phyloP scores from a whole-genome alignment of 2,888 invertebrate species.

The Cabera pusaria region DNA sequence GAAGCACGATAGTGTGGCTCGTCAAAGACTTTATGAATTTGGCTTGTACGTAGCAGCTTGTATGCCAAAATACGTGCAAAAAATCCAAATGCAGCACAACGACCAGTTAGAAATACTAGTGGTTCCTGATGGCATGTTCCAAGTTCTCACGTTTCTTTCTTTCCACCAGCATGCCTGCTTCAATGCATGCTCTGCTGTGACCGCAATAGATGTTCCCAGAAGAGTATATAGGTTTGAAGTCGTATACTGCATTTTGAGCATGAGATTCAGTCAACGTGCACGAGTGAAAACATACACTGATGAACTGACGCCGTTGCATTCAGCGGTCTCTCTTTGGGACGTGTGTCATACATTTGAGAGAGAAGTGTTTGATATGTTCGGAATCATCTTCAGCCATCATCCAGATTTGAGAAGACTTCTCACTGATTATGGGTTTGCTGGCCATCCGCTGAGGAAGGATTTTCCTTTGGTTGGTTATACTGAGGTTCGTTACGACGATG shows the following conservation, averaged over 20 bases:
- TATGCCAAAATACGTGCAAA: constrained; percentile 70
- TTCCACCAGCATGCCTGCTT: constrained; percentile 70
- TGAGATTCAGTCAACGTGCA: constrained; percentile 53
- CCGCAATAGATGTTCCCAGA: constrained; percentile 69
- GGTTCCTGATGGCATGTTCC: constrained; percentile 62
- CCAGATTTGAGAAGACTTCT: constrained; percentile 70
- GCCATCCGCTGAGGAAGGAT: constrained; percentile 73
- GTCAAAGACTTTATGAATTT: constrained; percentile 66
- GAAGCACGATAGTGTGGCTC: constrained; percentile 55
- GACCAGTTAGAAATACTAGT: constrained; percentile 67
- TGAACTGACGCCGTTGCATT: constrained; percentile 66
- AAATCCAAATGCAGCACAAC: constrained; percentile 64
- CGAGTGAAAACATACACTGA: constrained; percentile 71
- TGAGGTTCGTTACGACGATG: constrained; percentile 73
- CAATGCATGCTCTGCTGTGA: constrained; percentile 51
- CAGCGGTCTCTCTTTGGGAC: constrained; percentile 54
- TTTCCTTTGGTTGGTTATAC: constrained; percentile 69
- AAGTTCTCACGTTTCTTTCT: constrained; percentile 59
- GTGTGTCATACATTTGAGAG: constrained; percentile 57
- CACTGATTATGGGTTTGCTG: constrained; percentile 71
- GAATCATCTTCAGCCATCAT: constrained; percentile 66
- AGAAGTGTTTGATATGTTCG: constrained; percentile 73
- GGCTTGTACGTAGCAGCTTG: constrained; percentile 71
- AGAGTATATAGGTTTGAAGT: constrained; percentile 68
- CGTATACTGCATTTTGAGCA: constrained; percentile 55